Evolutionary conservation across 2,113 vertebrate genomes (phyloP), one percentile per base, ranked within the genome.

Genomic region (Pterocles burchelli): DNA sequence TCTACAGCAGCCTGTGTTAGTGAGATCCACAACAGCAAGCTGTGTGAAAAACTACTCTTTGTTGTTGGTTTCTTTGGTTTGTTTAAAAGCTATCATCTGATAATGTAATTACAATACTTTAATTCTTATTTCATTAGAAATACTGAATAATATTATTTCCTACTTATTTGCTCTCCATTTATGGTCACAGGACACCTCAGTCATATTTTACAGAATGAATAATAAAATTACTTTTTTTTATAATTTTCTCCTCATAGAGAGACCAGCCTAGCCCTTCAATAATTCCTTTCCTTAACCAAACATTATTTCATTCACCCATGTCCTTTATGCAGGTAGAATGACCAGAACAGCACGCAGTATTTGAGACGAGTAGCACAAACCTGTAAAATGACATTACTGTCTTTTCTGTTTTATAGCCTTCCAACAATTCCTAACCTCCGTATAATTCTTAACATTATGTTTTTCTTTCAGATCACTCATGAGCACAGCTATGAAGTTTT

Each of bases 101-200:
- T 49, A 2, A 55, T 63, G 87, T 70, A 43, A 84, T 59, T 89
- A 33, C 48, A 93, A 54, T 33, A n/a, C 1, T 85, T 54, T 49
- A 19, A 51, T 70, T 72, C 14, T 62, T 82, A 63, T 33, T 81
- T 85, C 28, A 34, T 59, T 74, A 48, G 17, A 71, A 89, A 89
- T 63, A 48, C 4, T 62, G 13, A 66, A 49, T n/a, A 62, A 45
- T 61, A 61, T 28, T 52, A n/a, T 78, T 82, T 89, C 62, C 13
- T 85, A 36, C 26, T 85, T 4, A 61, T 79, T 68, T 72, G 87
- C 6, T 72, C 26, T 36, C 12, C 52, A 54, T 46, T 9, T 81
- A 13, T 85, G 22, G 2, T 48, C 5, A 0, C 26, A 55, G 26
- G 31, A 2, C 11, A 34, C 41, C 29, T 62, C 3, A 0, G 6